Base-by-base conservation (phyloP, 2,888 invertebrate genomes). In the Plebejus argus region DNA sequence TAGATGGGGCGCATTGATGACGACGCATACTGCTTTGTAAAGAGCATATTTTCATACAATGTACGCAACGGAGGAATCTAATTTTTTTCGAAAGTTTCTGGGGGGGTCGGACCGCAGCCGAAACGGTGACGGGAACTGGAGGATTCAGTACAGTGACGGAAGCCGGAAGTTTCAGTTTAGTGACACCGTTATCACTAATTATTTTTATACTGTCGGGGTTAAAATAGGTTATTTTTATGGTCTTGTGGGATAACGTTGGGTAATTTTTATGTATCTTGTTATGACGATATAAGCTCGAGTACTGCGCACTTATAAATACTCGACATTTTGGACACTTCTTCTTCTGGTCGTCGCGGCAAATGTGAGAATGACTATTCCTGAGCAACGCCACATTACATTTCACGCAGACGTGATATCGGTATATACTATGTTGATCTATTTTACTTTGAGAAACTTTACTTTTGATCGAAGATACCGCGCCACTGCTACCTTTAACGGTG, bases 311-410 rank as follows among this genome's bases (percentile, higher is more conserved):
- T 35, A 82, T 70, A 53, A 23, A 56, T 1, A 81, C 28, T 1
- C 53, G 49, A 56, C 82, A 82, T 15, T 80, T 79, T 0, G 20
- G n/a, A 56, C 81, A 83, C 66, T 80, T 79, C n/a, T 35, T 74
- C 20, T 70, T 78, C 45, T n/a, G 20, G 2, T 15, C 53, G 1
- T 45, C 15, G 5, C 39, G 77, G 39, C 81, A 81, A 0, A 33
- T 39, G 56, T 82, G 82, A 3, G 33, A 39, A 12, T 45, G 45
- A 0, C 28, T 28, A 0, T 18, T 5, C 20, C 66, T 79, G 0
- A 74, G 70, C 53, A 79, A n/a, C 3, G 72, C 72, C 0, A 78
- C 53, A 0, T 74, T 66, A n/a, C 83, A 83, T 8, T 70, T 66
- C 15, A 33, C 77, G 58, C 82, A 82, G 15, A 76, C 76, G 70